These are phyloP conservation scores for Synodontis membranacea DNA, from an alignment of 2,113 vertebrate species.

Conservation along the genomic window DNA sequence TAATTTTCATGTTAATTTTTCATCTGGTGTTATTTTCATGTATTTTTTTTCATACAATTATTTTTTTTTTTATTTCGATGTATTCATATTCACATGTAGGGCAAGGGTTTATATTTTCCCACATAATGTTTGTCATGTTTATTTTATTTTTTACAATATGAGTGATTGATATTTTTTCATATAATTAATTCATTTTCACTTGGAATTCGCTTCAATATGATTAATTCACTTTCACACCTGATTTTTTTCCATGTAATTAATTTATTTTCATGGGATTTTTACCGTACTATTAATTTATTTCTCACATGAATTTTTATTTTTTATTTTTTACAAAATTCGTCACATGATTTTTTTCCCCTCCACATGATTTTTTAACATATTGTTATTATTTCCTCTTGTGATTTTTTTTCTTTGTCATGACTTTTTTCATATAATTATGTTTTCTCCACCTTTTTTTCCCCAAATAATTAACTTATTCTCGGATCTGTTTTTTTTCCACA, in stretches of 20 bases:
- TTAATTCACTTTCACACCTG: background rate
- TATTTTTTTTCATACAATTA: too few relatives aligned
- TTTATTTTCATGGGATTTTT: background rate
- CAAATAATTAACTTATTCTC: background rate
- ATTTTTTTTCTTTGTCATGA: background rate
- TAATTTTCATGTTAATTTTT: background rate
- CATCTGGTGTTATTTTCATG: background rate
- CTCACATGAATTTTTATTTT: too few relatives aligned
- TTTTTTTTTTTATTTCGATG: too few relatives aligned
- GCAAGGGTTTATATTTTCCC: background rate
- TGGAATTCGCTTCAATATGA: background rate
- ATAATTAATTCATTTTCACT: background rate
- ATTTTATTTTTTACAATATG: background rate
- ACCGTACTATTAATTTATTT: background rate
- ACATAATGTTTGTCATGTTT: background rate
- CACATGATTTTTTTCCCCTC: too few relatives aligned
- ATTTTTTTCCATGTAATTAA: background rate
- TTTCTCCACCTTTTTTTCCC: background rate
- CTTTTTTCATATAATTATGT: too few relatives aligned
- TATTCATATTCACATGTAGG: too few relatives aligned
- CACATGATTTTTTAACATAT: too few relatives aligned
- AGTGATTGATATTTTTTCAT: background rate
- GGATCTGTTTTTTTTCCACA: background rate
- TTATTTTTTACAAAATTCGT: too few relatives aligned
- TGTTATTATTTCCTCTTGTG: too few relatives aligned